Percentiles rank a stretch among this genome's conserved stretches.
Conservation (phyloP, 1,140 invertebrate genomes). For the Adoxophyes honmai region DNA sequence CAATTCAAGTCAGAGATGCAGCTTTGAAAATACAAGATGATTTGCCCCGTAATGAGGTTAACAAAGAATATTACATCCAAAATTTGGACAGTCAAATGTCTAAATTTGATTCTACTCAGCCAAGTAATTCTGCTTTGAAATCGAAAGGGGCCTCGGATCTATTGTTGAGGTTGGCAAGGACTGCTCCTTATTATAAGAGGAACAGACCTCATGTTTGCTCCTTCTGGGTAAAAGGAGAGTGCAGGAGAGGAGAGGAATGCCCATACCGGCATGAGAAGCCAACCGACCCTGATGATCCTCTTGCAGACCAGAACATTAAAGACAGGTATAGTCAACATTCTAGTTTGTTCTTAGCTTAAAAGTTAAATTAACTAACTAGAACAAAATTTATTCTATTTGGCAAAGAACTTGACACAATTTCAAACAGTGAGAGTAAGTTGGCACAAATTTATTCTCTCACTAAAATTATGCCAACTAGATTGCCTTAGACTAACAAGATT, state of each 20-base stretch:
- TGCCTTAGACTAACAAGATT: too few relatives aligned
- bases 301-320: slow-evolving; percentile 99
- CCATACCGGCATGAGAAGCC: slow-evolving; percentile 99
- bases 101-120: slow-evolving; percentile 80
- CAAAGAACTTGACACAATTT: too few relatives aligned
- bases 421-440: too few relatives aligned
- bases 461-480: too few relatives aligned
- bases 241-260: slow-evolving; percentile 99
- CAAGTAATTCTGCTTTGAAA: slow-evolving; percentile 82
- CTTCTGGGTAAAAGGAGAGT: slow-evolving; percentile 99
- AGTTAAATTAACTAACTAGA: too few relatives aligned
- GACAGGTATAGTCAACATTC: slow-evolving; percentile 79
- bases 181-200: slow-evolving; percentile 98
- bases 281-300: slow-evolving; percentile 98
- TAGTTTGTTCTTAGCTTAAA: too few relatives aligned
- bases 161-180: slow-evolving; percentile 95
- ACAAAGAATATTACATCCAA: slow-evolving; percentile 99
- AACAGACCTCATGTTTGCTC: slow-evolving; percentile 99
- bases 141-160: slow-evolving; percentile 91
- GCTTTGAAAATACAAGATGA: slow-evolving; percentile 97
- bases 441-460: too few relatives aligned
- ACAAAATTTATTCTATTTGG: too few relatives aligned
- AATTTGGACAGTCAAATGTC: slow-evolving; percentile 89
- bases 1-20: slow-evolving; percentile 96
- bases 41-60: slow-evolving; percentile 97